Conservation (phyloP, 2,797 vertebrate species). For the Botia almorhae region DNA sequence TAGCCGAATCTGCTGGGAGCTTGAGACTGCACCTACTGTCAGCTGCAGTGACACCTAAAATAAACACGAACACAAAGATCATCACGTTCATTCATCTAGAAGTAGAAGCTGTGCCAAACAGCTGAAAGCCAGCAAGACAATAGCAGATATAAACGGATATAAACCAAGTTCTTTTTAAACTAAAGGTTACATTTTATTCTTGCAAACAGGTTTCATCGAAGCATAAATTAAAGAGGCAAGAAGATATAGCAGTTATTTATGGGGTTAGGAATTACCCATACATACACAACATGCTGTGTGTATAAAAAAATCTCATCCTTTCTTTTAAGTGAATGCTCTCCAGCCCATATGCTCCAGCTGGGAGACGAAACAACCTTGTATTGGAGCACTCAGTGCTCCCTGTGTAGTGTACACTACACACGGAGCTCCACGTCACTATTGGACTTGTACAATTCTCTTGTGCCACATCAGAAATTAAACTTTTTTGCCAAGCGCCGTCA, state of each 20-base stretch:
- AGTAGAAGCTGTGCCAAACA: background rate
- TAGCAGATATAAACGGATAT: background rate
- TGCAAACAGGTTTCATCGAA: background rate
- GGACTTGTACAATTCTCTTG: conserved; percentile 8
- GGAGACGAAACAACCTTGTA: conserved; percentile 1
- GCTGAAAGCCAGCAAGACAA: background rate
- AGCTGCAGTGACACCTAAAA: conserved; percentile 51
- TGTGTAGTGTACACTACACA: conserved; percentile 3
- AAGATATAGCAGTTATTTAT: conserved; percentile 1
- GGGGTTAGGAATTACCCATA: conserved; percentile 13
- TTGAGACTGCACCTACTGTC: conserved; percentile 11
- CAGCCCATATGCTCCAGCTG: conserved; percentile 27
- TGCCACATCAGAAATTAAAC: conserved; percentile 12
- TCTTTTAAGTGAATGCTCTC: background rate
- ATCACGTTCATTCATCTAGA: background rate
- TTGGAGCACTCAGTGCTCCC: background rate
- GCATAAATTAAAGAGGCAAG: background rate
- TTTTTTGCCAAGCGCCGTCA: background rate
- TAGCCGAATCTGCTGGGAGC: conserved; percentile 52
- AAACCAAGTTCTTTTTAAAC: too few species aligned
- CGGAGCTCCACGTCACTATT: background rate
- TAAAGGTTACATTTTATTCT: background rate
- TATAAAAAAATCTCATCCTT: conserved; percentile 31
- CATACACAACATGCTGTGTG: conserved; percentile 34
- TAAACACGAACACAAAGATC: background rate